Conservation (phyloP, 2,888 invertebrate genomes). For the Trichopria drosophilae region DNA sequence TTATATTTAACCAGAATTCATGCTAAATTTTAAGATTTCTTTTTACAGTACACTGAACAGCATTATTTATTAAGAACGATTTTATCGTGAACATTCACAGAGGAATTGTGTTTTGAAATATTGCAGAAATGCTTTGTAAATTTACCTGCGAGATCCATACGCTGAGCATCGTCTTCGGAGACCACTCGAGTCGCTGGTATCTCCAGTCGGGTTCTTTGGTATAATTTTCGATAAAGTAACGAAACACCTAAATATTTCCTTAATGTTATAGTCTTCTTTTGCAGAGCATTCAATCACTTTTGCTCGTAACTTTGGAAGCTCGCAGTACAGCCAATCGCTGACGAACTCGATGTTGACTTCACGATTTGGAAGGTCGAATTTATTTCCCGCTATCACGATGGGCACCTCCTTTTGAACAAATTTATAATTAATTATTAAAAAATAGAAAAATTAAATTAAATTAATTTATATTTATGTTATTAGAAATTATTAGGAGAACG, state of each 20-base stretch:
- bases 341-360: conserved; percentile 79
- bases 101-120: no score
- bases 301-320: conserved; percentile 73
- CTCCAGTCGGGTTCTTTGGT: conserved; percentile 60
- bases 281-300: conserved; percentile 79
- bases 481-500: no score
- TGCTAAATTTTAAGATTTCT: no score
- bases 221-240: conserved; percentile 75
- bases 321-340: conserved; percentile 78
- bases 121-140: conserved; percentile 2
- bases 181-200: conserved; percentile 63
- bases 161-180: conserved; percentile 76
- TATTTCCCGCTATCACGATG: conserved; percentile 85
- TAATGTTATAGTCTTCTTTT: conserved; percentile 76
- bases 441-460: conserved; percentile 4
- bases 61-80: no score
- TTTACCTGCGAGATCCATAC: conserved; percentile 62
- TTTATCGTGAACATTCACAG: no score
- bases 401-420: conserved; percentile 86
- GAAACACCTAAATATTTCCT: conserved; percentile 79
- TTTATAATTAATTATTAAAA: not conserved
- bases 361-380: conserved; percentile 75
- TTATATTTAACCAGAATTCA: no score
- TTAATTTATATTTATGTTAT: no score
- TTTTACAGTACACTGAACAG: no score